Base-by-base conservation (phyloP, 2,888 invertebrate genomes). In the Patella depressa region DNA sequence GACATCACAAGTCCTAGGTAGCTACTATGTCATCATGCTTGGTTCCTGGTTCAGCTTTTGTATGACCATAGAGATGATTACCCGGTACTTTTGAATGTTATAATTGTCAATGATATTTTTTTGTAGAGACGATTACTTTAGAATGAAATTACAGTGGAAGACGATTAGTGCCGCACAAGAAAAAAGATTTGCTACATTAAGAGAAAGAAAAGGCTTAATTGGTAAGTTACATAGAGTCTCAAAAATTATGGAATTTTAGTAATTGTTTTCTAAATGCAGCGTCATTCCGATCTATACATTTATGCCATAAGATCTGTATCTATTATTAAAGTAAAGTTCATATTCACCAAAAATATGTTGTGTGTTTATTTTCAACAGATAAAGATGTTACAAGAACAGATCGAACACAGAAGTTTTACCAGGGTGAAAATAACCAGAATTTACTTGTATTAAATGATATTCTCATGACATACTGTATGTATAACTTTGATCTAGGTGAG, bases 361-460 rank as follows among this genome's bases (percentile, higher is more conserved):
- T 59, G 14, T 57, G 7, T 45, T 73, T 76, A 79, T 65, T 76
- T 73, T 76, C 89, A 91, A 54, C 89, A 94, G 99, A 98, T 88
- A 99, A 99, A 92, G 99, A 99, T 92, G 99, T 99, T 0, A 96
- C 96, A 83, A 93, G 99, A 84, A 99, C 99, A 0, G 99, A 99
- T 90, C 93, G 99, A 84, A 95, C 96, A 0, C 95, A 96, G 87
- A 94, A 95, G 11, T 99, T 96, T 92, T 99, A 95, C 91, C 95
- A 96, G n/a, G 98, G 98, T 0, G 97, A 98, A 81, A 94, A 96
- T 86, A 98, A 98, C 92, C 94, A 95, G 0, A 98, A 99, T 92
- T 92, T 99, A 75, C 93, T 94, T 78, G 93, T 96, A 17, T 92
- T 99, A 3, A 95, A 96, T 85, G 97, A 98, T 89, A 96, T 99